Evolutionary conservation across 2,113 vertebrate genomes (phyloP), one percentile per base, ranked within the genome.

Genomic region (Himantopus leucocephalus): DNA sequence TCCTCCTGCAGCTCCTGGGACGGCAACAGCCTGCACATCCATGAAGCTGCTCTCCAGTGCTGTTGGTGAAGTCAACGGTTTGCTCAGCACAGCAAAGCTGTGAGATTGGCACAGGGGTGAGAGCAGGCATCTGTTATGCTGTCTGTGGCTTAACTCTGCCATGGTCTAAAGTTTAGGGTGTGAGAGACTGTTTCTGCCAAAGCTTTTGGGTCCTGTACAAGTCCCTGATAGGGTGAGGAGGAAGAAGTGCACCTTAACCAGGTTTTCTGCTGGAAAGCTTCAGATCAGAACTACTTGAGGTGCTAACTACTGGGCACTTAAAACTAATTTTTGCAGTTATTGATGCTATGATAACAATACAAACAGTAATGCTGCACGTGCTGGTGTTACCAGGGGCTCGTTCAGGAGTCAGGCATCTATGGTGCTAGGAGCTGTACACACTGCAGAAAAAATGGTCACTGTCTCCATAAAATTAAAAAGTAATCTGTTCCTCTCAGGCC

Each of bases 71-170:
- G 35, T 3, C 22, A 9, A 4, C 3, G 27, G 14, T 20, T 23
- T 90, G 27, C 62, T 34, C 45, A 37, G 77, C 59, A 7, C 12
- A 11, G 50, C 26, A 18, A 43, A 58, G 53, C 87, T 14, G 18
- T 34, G 45, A 39, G 29, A 19, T 24, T 11, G 50, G 22, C 14
- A 32, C 0, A 2, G 43, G 19, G 26, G 11, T 27, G 48, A 32
- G 8, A 37, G 35, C 23, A 14, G 52, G 15, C 2, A 0, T 29
- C 43, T 59, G 32, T 16, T 35, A 13, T 2, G 3, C 34, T 21
- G 15, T 12, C 34, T 24, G 9, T 45, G 45, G 34, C 67, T 66
- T 59, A 59, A 47, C 37, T 45, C 35, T 39, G 45, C 17, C 50
- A 6, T 19, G 26, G 35, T 27, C 6, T 72, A 19, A 41, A 41